These are phyloP conservation scores for Notoglanidium macrostoma DNA, from an alignment of 2,797 vertebrate genomes.

Conservation along the genomic window DNA sequence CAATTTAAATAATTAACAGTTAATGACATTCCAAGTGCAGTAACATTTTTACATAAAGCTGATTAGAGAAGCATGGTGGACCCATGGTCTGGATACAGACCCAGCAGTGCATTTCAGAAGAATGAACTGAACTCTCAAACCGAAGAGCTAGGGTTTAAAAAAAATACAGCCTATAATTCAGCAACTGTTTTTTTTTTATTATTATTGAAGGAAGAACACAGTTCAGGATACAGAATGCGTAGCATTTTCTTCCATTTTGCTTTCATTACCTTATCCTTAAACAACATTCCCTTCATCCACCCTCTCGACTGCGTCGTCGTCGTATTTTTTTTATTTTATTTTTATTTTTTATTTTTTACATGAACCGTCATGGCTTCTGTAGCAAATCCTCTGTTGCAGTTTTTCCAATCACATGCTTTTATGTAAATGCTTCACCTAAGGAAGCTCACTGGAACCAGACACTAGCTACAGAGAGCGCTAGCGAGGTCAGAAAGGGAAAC, in stretches of 20 bases:
- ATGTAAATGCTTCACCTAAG: background rate
- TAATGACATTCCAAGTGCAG: background rate
- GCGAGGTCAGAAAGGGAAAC: background rate
- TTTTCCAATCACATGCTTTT: background rate
- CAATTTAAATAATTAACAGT: background rate
- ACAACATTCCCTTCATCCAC: too few species aligned
- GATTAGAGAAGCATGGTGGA: background rate
- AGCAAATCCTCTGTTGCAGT: background rate
- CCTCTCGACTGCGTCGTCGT: too few species aligned
- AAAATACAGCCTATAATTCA: background rate
- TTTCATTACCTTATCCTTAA: too few species aligned
- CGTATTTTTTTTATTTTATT: background rate
- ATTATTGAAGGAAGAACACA: background rate
- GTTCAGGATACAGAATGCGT: too few species aligned
- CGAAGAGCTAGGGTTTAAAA: background rate
- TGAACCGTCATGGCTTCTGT: background rate
- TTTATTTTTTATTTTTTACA: background rate
- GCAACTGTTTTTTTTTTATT: background rate
- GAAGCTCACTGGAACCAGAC: background rate
- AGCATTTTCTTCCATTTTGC: too few species aligned
- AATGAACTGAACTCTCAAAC: background rate
- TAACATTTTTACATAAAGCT: background rate
- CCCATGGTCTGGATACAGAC: background rate
- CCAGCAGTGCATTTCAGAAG: background rate
- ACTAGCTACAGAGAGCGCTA: background rate